Conservation (phyloP, 1,140 invertebrate species). For the Bombus consobrinus region DNA sequence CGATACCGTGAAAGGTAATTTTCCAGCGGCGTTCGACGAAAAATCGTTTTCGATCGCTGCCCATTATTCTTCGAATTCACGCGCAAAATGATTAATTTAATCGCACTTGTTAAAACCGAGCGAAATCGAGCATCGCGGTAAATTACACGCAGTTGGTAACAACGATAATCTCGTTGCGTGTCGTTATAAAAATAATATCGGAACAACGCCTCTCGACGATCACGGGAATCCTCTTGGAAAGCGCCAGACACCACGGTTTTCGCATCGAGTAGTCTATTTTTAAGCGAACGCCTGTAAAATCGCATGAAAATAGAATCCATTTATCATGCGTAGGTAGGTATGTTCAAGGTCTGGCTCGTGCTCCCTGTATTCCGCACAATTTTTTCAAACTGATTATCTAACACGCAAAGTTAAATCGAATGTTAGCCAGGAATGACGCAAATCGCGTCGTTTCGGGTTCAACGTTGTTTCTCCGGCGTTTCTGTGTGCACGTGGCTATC, state of each 20-base stretch:
- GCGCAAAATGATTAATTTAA: neutral
- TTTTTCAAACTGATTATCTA: neutral
- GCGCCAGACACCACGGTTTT: neutral
- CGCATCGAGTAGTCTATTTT: neutral
- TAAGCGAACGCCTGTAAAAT: neutral
- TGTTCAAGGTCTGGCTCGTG: neutral
- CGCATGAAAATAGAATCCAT: neutral
- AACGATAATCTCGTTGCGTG: neutral
- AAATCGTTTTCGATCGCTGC: neutral
- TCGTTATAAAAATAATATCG: neutral
- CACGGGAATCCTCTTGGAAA: neutral
- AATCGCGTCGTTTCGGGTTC: neutral
- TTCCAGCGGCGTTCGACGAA: neutral
- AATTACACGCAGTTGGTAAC: neutral
- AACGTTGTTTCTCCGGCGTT: neutral
- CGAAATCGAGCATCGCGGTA: neutral
- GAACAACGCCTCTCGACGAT: neutral
- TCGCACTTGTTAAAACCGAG: neutral
- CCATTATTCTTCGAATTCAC: neutral
- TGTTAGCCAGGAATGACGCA: slow-evolving; percentile 4
- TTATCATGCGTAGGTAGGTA: neutral
- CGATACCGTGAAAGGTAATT: neutral
- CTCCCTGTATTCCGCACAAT: neutral
- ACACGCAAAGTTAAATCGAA: neutral
- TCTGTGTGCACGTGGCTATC: neutral